Evolutionary conservation across 2,888 invertebrate species (phyloP), one percentile per base, ranked within the genome.

Genomic region (Oxytorus armatus): DNA sequence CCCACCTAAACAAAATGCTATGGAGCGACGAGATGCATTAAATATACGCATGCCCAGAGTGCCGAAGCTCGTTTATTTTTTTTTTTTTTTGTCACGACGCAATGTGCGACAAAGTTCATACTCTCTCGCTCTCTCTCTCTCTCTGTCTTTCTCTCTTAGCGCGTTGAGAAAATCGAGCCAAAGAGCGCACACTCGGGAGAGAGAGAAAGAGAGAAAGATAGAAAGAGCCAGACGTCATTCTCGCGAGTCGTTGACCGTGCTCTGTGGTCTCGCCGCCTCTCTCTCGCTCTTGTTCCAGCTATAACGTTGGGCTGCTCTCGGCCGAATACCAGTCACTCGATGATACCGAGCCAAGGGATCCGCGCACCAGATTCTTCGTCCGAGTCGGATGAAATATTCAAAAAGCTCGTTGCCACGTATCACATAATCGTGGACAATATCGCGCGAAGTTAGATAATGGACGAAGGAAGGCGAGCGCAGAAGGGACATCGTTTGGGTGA

Each of bases 211-310:
- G 49, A 33, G 51, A 51, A 25, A 68, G 68, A 33, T 55, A 72
- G 23, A 72, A 18, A 53, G 53, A 39, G 16, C 55, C 68, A 76
- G 76, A 76, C 76, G 76, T 76, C 76, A 76, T 68, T 69, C 76
- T 47, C 76, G 57, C 76, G 68, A 76, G 76, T 76, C 76, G 76
- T 76, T 76, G 76, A 76, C 76, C 76, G 76, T 76, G 59, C 76
- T 57, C 63, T 42, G 63, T 73, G 73, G 65, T 76, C 68, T 61
- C 65, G 51, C 57, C 76, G 68, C 49, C 76, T 68, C 76, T 68
- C 75, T 68, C 53, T 36, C 76, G 59, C 76, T 68, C 75, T 68
- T 39, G 10, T 70, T 72, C 36, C 61, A 69, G 61, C 76, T 69
- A 61, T 69, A 68, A n/a, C 11, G 44, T 49, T 39, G 39, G n/a